Evolutionary conservation across 2,888 invertebrate genomes (phyloP), one percentile per base, ranked within the genome.

Genomic region (Zygogramma bicolorata): DNA sequence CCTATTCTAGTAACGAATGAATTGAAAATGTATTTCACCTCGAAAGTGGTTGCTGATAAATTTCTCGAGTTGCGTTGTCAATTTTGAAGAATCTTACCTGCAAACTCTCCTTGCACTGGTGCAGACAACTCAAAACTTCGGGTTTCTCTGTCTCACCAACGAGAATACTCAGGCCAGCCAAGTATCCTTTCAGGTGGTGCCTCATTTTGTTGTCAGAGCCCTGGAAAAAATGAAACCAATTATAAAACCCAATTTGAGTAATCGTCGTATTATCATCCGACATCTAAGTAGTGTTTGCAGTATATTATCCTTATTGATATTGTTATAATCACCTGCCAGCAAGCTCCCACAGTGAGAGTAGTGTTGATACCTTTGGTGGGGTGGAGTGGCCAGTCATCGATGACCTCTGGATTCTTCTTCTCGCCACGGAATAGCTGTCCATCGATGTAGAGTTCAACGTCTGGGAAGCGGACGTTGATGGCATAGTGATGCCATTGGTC

Each of bases 401-500:
- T 97, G 60, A 99, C 96, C 88, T 99, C 98, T 0, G 98, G 97
- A 80, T 97, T 97, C 84, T 93, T 93, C 84, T 94, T 90, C 81
- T 90, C 92, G 0, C 79, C 76, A 4, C 88, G 85, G 80, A 88
- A 92, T 57, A 92, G 88, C 83, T 93, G 93, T 0, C 98, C 98
- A 87, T 98, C 98, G 74, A 98, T 92, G 86, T 91, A 95, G 73
- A 98, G 89, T 76, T 93, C 93, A 58, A 97, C 95, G 84, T 95
- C 95, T 0, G 97, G 96, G 90, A 97, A 96, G 79, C 97, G 93
- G 3, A 98, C 94, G 85, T 95, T 96, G 53, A 99, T 90, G 0
- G 97, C 96, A 88, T 97, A 99, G 88, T 98, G 98, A 90, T 99
- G 99, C 99, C 99, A 99, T 84, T 97, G 95, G 87, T 97, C 95